Base-by-base conservation (phyloP, 2,888 invertebrate species). In the Tholera decimalis region DNA sequence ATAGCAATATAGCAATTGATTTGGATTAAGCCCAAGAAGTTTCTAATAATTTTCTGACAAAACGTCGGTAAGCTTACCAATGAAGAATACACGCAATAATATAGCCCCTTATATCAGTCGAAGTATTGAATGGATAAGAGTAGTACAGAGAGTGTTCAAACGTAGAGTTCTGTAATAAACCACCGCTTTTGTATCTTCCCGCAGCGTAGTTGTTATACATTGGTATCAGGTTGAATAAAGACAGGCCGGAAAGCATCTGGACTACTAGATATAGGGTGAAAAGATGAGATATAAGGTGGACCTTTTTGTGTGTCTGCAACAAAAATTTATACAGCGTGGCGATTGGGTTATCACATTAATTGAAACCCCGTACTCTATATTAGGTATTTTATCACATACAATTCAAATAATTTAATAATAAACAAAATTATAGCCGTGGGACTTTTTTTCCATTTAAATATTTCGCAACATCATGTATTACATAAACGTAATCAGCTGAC, bases 111-210 rank as follows among this genome's bases (percentile, higher is more conserved):
- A 55, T 22, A 2, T 71, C 57, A 33, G 75, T 71, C 3, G 58
- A 63, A 0, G 61, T 56, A 37, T 81, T 43, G 13, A 81, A 81
- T 0, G 81, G 81, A 49, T 77, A 71, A 2, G 51, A 2, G 0
- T 51, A 49, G 30, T 77, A 77, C 1, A 75, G 18, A 7, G 81
- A 60, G 6, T 69, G 79, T 49, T 81, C 73, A 26, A 54, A 79
- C 3, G 73, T 57, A 9, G 70, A 53, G 22, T 81, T 77, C 3
- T 28, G 49, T 49, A 0, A 41, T n/a, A 3, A 8, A 1, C 47
- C 58, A 6, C 51, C 54, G 0, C 13, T 20, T 3, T 15, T 26
- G 39, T 71, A 70, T 13, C 15, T 63, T 26, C 72, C 70, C 1
- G 57, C 46, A 1, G 57, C 18, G 15, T 49, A 71, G 43, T 70